Base-by-base conservation (phyloP, 2,797 vertebrate genomes). In the Craterocephalus amniculus region DNA sequence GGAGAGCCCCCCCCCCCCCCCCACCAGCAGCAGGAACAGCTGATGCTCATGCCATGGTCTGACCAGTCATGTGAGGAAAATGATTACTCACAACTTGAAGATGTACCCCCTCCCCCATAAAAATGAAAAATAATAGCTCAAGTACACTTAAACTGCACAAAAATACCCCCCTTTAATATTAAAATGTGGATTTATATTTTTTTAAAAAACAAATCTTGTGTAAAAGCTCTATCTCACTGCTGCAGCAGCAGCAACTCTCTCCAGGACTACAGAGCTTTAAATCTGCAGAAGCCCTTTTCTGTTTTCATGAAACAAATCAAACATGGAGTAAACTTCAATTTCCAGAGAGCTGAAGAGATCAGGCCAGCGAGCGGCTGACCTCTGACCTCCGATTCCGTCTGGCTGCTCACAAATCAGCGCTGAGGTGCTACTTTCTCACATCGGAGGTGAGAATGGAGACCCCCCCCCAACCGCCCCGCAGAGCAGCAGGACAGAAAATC, bases 351-450 rank as follows among this genome's bases (percentile, higher is more conserved):
- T 13, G 6, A 16, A 52, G 6, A 35, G 67, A 69, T 10, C 1
- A 20, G n/a, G 16, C 49, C 38, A 2, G 36, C 34, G 62, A 34
- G 20, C 18, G 13, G 74, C 40, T 63, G 55, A 2, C 38, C 62
- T 52, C 2, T 24, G 60, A 31, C 32, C 4, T 10, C 61, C 32
- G 1, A 1, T 52, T 51, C 54, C 1, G 52, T 57, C 36, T 18
- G 2, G 40, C 16, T 18, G 4, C 40, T 0, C 26, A 40, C 63
- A 65, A 16, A 63, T 48, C 66, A 57, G 63, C 51, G 22, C 40
- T 0, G 51, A 77, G 56, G 72, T 43, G 66, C 0, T 0, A 74
- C 69, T 76, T 31, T 84, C 75, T 74, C 71, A 79, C 81, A 80
- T 69, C 57, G 3, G 72, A 82, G 68, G 79, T 64, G 70, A 72